These are phyloP conservation scores for Sceloporus undulatus DNA, from an alignment of 2,113 vertebrate genomes.

Conservation along the genomic window DNA sequence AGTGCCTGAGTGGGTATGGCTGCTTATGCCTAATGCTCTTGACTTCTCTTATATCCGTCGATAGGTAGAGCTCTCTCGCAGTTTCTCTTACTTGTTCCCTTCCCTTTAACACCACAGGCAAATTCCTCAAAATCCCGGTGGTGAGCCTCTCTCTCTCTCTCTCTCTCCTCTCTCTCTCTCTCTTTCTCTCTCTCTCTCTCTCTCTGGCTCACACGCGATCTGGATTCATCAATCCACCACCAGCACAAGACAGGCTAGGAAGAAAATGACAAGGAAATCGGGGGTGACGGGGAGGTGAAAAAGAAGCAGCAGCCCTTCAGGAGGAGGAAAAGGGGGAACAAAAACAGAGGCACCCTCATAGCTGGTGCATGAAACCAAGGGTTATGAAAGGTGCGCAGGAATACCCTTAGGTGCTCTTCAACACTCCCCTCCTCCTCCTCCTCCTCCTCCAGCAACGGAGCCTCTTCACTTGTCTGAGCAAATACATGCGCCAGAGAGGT, in stretches of 20 bases:
- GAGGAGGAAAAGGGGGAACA: slow-evolving; percentile 36
- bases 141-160: slow-evolving; percentile 64
- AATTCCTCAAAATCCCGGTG: slow-evolving; percentile 84
- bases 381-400: slow-evolving; percentile 76
- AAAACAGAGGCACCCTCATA: slow-evolving; percentile 50
- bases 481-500: slow-evolving; percentile 72
- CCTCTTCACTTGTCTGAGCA: slow-evolving; percentile 63
- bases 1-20: slow-evolving; percentile 71
- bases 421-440: neutral
- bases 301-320: slow-evolving; percentile 12
- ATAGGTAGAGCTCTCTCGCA: slow-evolving; percentile 82
- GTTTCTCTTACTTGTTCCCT: slow-evolving; percentile 78
- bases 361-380: slow-evolving; percentile 68
- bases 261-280: slow-evolving; percentile 62
- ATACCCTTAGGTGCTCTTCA: slow-evolving; percentile 68
- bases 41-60: slow-evolving; percentile 80
- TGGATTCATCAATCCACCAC: slow-evolving; percentile 80
- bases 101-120: slow-evolving; percentile 86
- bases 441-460: slow-evolving; percentile 48
- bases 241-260: slow-evolving; percentile 69
- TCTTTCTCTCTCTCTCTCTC: neutral
- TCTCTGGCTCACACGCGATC: slow-evolving; percentile 74
- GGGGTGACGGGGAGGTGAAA: slow-evolving; percentile 55
- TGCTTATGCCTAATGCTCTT: slow-evolving; percentile 69
- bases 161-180: neutral